Conservation (phyloP, 2,797 vertebrate genomes). For the Arctocebus calabarensis region DNA sequence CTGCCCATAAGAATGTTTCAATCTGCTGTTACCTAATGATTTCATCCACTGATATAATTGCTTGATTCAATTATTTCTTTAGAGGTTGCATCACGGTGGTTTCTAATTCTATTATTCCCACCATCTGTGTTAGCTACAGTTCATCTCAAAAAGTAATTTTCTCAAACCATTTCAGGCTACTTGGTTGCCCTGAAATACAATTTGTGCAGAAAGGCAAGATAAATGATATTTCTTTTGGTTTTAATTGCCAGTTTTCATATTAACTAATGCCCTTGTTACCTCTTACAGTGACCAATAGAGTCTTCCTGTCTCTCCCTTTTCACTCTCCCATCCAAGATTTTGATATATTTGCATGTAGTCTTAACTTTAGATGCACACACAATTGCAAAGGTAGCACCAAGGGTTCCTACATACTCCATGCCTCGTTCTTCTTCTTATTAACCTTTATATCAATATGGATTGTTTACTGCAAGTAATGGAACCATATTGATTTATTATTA, state of each 20-base stretch:
- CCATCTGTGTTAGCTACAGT: background rate
- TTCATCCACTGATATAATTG: background rate
- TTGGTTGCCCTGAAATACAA: background rate
- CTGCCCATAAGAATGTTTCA: background rate
- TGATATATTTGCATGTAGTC: background rate
- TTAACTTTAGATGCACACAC: background rate
- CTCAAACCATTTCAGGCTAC: background rate
- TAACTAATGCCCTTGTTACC: background rate
- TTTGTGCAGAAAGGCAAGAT: background rate
- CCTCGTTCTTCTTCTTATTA: background rate
- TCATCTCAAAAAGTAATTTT: background rate
- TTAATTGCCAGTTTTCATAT: slow-evolving; percentile 8
- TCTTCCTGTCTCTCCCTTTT: background rate
- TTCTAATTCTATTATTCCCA: background rate
- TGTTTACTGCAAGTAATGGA: background rate
- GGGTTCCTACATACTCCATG: background rate
- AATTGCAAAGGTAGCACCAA: background rate
- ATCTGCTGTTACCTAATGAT: background rate
- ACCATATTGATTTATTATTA: background rate
- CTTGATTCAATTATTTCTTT: slow-evolving; percentile 8
- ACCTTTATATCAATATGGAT: background rate
- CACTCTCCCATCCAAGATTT: background rate
- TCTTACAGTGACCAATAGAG: background rate
- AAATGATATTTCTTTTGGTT: slow-evolving; percentile 30
- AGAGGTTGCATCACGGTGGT: background rate